Conservation (phyloP, 2,888 invertebrate species). For the Eristalis pertinax region DNA sequence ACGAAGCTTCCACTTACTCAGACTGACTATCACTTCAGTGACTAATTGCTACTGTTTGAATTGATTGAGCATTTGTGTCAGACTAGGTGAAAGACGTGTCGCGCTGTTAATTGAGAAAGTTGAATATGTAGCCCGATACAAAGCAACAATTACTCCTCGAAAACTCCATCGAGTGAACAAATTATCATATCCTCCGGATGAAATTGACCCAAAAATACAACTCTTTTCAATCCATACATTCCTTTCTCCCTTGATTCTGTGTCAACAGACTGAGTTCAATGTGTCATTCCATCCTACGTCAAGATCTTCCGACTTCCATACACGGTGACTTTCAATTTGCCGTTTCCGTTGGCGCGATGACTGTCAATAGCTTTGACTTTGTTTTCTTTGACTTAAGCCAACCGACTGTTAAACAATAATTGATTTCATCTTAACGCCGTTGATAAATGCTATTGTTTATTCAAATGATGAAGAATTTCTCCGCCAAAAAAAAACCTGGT, state of each 20-base stretch:
- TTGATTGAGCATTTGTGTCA: background rate
- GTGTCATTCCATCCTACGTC: constrained; percentile 33
- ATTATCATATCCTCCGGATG: constrained; percentile 8
- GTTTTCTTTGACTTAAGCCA: too few species aligned
- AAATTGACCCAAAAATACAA: constrained; percentile 33
- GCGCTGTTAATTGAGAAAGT: background rate
- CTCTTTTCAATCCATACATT: background rate
- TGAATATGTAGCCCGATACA: too few species aligned
- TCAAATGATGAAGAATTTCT: constrained; percentile 42
- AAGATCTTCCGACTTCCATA: background rate
- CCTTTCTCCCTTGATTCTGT: constrained; percentile 13
- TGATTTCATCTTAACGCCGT: constrained; percentile 19
- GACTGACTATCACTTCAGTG: background rate
- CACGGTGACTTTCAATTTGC: constrained; percentile 25
- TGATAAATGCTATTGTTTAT: constrained; percentile 17
- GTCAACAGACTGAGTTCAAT: constrained; percentile 12
- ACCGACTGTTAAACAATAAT: constrained; percentile 12
- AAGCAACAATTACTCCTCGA: background rate
- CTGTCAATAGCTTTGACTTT: constrained; percentile 20
- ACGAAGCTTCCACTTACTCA: background rate
- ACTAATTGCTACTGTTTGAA: background rate
- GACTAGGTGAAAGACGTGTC: background rate
- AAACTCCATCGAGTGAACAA: constrained; percentile 1
- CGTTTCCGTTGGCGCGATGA: background rate
- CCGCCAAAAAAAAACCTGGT: background rate